A percentile compares a stretch with the other conserved stretches of the same genome.
These are phyloP conservation scores for Achlya flavicornis DNA, from an alignment of 2,888 invertebrate species.

Conservation along the genomic window DNA sequence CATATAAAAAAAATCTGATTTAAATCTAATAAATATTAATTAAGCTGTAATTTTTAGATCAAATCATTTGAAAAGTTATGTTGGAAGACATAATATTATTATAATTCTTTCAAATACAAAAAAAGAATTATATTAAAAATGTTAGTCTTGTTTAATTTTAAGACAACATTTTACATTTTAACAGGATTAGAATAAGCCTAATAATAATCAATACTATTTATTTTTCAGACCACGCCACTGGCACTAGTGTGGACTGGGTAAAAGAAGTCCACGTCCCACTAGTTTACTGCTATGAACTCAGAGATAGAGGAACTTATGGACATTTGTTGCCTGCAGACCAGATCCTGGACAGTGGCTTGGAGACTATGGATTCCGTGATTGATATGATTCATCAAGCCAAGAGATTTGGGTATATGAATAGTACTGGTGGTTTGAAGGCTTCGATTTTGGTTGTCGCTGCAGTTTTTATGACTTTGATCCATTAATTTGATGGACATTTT, in stretches of 20 bases:
- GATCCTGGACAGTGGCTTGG: constrained; percentile 86
- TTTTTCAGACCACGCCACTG: constrained; percentile 85
- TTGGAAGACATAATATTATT: no score
- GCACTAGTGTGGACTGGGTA: constrained; percentile 90
- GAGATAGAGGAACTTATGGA: constrained; percentile 87
- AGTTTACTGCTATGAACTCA: constrained; percentile 88
- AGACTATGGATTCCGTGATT: constrained; percentile 79
- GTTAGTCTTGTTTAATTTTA: no score
- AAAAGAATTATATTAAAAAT: no score
- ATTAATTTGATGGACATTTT: constrained; percentile 20
- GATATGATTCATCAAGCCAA: constrained; percentile 67
- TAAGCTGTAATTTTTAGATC: no score
- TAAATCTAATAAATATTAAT: no score
- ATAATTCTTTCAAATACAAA: no score
- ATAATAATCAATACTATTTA: not conserved
- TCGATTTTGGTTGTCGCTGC: constrained; percentile 22
- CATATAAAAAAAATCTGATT: not conserved
- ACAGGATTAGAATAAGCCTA: no score
- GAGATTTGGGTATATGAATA: constrained; percentile 62
- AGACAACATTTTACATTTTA: no score
- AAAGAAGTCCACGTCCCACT: constrained; percentile 87
- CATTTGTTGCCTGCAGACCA: constrained; percentile 87
- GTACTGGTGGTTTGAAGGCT: constrained; percentile 21
- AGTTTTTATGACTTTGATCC: constrained; percentile 17
- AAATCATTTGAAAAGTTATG: no score